These are phyloP conservation scores for Myiotriccus ornatus DNA, from an alignment of 2,797 vertebrate species.

Conservation along the genomic window DNA sequence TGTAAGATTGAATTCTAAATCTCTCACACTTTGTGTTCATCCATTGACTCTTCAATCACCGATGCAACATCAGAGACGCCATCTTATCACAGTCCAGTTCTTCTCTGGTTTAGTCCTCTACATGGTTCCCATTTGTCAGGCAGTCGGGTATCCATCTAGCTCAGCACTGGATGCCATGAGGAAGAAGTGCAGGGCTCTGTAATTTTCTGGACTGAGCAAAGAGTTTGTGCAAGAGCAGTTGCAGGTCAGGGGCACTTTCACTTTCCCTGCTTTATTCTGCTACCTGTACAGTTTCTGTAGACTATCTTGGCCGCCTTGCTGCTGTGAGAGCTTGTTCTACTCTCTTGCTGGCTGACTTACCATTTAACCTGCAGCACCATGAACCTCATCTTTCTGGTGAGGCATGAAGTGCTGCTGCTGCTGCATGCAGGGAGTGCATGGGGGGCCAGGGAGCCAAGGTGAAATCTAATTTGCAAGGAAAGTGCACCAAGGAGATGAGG, in stretches of 20 bases:
- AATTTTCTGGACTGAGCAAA: conserved; percentile 57
- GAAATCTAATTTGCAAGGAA: conserved; percentile 14
- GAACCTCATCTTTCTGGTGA: background rate
- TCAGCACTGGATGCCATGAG: conserved; percentile 49
- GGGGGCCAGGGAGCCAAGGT: background rate
- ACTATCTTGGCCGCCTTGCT: conserved; percentile 56
- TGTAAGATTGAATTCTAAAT: conserved; percentile 99
- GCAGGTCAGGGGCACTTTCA: conserved; percentile 38
- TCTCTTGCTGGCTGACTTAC: conserved; percentile 51
- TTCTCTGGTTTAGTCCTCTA: conserved; percentile 56
- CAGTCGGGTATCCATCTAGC: conserved; percentile 42
- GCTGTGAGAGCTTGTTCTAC: conserved; percentile 31
- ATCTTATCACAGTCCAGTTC: conserved; percentile 60
- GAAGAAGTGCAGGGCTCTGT: conserved; percentile 28
- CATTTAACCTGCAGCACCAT: conserved; percentile 32
- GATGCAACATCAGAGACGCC: conserved; percentile 55
- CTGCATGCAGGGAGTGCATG: conserved; percentile 36
- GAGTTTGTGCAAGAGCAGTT: conserved; percentile 48
- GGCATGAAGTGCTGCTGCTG: conserved; percentile 35
- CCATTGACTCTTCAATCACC: conserved; percentile 56
- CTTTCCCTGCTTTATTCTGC: conserved; percentile 52
- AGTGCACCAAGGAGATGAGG: background rate
- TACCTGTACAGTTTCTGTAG: conserved; percentile 40
- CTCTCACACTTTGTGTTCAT: conserved; percentile 37
- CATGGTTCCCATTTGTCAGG: conserved; percentile 57